phyloP scores from a whole-genome alignment of 1,140 invertebrate genomes.

The Goniozus legneri region DNA sequence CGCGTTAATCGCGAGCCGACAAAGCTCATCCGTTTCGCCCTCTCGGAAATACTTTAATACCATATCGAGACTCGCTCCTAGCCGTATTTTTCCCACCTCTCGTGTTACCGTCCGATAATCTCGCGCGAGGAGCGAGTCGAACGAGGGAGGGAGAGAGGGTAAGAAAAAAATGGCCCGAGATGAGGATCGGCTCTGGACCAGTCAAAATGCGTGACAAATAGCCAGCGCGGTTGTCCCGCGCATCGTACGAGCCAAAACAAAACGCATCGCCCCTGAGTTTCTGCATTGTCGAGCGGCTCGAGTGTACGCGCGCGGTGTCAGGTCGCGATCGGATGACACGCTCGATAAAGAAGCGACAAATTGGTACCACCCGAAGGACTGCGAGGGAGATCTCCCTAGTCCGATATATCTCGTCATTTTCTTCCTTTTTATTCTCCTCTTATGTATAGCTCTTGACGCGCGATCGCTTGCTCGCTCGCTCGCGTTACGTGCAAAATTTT shows the following conservation, averaged over 20 bases:
- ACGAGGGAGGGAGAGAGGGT: constrained; percentile 42
- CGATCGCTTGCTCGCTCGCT: no score
- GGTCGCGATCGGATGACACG: constrained; percentile 51
- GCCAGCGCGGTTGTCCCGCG: constrained; percentile 39
- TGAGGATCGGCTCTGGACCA: constrained; percentile 47
- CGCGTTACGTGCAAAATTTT: no score
- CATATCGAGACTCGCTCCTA: no score
- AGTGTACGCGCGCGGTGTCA: constrained; percentile 45
- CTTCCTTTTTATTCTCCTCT: no score
- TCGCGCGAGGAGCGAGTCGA: background rate
- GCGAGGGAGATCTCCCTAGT: no score
- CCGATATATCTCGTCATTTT: no score
- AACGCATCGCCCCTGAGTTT: constrained; percentile 44
- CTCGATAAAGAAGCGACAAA: constrained; percentile 50
- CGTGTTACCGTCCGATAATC: no score
- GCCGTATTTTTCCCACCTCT: no score
- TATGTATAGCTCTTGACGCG: no score
- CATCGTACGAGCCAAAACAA: constrained; percentile 50
- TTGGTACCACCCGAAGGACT: constrained; percentile 51
- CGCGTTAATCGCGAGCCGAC: no score
- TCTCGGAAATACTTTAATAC: no score
- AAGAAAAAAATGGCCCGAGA: constrained; percentile 47
- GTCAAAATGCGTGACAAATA: constrained; percentile 51
- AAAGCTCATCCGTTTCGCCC: no score
- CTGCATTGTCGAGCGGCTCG: constrained; percentile 47